phyloP scores from a whole-genome alignment of 2,888 invertebrate genomes.

The Macrophya annulata region DNA sequence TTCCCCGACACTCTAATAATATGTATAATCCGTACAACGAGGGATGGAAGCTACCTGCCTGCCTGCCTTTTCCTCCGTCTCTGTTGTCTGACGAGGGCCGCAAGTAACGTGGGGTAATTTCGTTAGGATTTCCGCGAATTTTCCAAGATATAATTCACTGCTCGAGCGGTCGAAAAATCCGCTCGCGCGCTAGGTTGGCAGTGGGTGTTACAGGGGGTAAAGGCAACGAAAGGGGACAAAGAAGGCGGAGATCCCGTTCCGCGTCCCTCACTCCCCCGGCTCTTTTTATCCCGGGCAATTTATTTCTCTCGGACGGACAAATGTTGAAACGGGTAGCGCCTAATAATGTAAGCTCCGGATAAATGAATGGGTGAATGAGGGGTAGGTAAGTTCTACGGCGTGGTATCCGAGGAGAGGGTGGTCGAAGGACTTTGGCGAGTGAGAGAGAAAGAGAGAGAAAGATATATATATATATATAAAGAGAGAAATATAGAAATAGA shows the following conservation, averaged over 20 bases:
- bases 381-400: slow-evolving; percentile 58
- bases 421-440: slow-evolving; percentile 53
- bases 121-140: slow-evolving; percentile 51
- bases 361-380: slow-evolving; percentile 68
- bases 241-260: slow-evolving; percentile 6
- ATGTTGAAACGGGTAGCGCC: slow-evolving; percentile 71
- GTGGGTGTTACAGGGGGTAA: background rate
- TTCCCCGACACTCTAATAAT: background rate
- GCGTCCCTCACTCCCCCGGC: background rate
- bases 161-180: slow-evolving; percentile 49
- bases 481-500: background rate
- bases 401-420: slow-evolving; percentile 33
- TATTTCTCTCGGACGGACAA: slow-evolving; percentile 70
- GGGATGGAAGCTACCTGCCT: slow-evolving; percentile 15
- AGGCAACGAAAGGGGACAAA: slow-evolving; percentile 28
- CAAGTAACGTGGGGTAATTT: slow-evolving; percentile 45
- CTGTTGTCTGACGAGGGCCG: slow-evolving; percentile 25
- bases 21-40: slow-evolving; percentile 1
- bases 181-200: background rate
- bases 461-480: background rate
- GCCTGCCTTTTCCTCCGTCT: slow-evolving; percentile 4
- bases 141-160: slow-evolving; percentile 48
- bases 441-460: background rate
- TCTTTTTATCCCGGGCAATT: slow-evolving; percentile 66
- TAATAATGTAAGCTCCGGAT: slow-evolving; percentile 73